Percentiles rank a stretch among this genome's conserved stretches.
These are phyloP conservation scores for Diadromus collaris DNA, from an alignment of 2,888 invertebrate genomes.

Conservation along the genomic window DNA sequence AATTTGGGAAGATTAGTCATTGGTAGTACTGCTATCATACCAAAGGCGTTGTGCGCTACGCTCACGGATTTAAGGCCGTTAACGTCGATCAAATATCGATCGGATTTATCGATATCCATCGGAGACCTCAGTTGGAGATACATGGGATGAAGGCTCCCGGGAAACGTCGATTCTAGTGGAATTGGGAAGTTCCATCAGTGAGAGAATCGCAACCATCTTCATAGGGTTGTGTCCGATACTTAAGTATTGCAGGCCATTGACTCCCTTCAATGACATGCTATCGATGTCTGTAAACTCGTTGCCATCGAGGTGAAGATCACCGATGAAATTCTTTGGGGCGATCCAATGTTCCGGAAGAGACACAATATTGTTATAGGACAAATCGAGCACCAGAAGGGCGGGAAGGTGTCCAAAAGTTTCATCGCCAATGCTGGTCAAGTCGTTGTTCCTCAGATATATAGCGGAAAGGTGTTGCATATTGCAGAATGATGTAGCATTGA, in stretches of 20 bases:
- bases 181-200: not conserved
- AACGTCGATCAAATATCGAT: not conserved
- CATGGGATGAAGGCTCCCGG: not conserved
- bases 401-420: slow-evolving; percentile 21
- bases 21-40: too few species aligned
- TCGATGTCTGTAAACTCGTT: slow-evolving; percentile 15
- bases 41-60: too few species aligned
- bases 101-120: not conserved
- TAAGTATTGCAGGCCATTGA: not conserved
- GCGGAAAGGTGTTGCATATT: slow-evolving; percentile 7
- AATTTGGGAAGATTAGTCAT: too few species aligned
- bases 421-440: slow-evolving; percentile 4
- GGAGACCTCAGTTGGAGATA: not conserved
- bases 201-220: not conserved
- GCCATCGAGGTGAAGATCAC: slow-evolving; percentile 17
- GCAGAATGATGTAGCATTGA: slow-evolving; percentile 26
- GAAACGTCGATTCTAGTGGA: slow-evolving; percentile 7
- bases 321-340: not conserved
- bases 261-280: slow-evolving; percentile 7
- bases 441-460: slow-evolving; percentile 18
- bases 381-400: slow-evolving; percentile 17
- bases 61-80: too few species aligned
- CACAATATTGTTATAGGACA: slow-evolving; percentile 12
- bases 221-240: slow-evolving; percentile 21
- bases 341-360: slow-evolving; percentile 29